Base-by-base conservation (phyloP, 2,888 invertebrate genomes). In the Xestia sexstrigata region DNA sequence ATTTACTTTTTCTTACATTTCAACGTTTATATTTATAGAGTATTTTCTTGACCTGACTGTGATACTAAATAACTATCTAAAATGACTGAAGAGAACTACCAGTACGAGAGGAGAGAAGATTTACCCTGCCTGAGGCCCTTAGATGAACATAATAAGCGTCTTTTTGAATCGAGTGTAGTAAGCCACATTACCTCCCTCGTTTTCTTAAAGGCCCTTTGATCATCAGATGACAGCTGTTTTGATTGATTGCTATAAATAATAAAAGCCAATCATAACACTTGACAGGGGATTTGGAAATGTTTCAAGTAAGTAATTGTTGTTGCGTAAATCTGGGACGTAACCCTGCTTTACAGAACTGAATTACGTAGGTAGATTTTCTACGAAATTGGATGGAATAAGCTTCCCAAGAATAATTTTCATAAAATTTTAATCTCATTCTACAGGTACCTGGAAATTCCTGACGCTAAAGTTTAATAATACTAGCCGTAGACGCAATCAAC, bases 231-330 rank as follows among this genome's bases (percentile, higher is more conserved):
- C 30, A 63, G 76, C 60, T 77, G 13, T 63, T 26, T 17, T 35
- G 62, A 55, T 65, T 45, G 63, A 77, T n/a, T 55, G 26, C 23
- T 69, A 17, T 35, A 45, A 69, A 35, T 52, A 76, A 45, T 30
- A 69, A 52, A n/a, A 35, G 42, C 8, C 15, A 68, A 68, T 62
- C 58, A 20, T n/a, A 68, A 35, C 17, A 73, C 20, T 45, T 52
- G 2, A 68, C 30, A 49, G 20, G 15, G 4, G 52, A 74, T 65
- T 74, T 73, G 52, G 1, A 15, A 63, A 47, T 58, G 23, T 55
- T 26, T 35, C 45, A 62, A 62, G 30, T 70, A 26, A 30, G 20
- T 35, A 20, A 70, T n/a, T 26, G 47, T 35, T 26, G 26, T 47
- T 58, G 8, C 6, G 35, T 17, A 62, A 60, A 74, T 23, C 55